Conservation (phyloP, 1,140 invertebrate species). For the Procambarus clarkii region DNA sequence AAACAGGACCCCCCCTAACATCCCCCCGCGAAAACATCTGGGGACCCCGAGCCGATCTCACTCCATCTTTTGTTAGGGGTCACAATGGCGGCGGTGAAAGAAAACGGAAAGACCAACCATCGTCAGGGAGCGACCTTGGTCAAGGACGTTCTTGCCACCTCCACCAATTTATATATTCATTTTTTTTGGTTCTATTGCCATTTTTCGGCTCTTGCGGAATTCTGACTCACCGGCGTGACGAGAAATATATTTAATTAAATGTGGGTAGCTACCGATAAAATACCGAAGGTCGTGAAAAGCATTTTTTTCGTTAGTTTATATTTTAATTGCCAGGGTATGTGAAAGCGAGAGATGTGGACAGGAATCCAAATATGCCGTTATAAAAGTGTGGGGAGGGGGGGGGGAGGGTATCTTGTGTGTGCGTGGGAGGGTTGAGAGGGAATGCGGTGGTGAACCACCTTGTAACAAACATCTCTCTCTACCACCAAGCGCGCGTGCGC, state of each 20-base stretch:
- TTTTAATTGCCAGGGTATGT: too few species aligned
- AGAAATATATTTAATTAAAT: not conserved
- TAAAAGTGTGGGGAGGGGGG: not conserved
- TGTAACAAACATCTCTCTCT: too few species aligned
- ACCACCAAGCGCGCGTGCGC: not conserved
- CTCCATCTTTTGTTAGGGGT: not conserved
- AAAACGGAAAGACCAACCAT: not conserved
- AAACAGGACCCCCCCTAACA: not conserved
- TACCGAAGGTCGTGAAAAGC: not conserved
- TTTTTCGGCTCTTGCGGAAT: not conserved
- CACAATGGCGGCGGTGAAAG: not conserved
- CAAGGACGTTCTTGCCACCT: not conserved
- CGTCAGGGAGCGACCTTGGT: conserved; percentile 1
- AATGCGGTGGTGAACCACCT: not conserved
- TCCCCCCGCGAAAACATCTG: not conserved
- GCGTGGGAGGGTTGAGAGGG: too few species aligned
- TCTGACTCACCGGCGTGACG: not conserved
- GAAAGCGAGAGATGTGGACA: not conserved
- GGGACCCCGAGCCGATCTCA: not conserved
- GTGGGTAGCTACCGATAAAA: too few species aligned
- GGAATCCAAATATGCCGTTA: conserved; percentile 4
- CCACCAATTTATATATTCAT: not conserved
- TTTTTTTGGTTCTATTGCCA: too few species aligned
- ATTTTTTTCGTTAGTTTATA: not conserved
- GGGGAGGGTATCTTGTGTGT: not conserved